A percentile compares a stretch with the other conserved stretches of the same genome.
phyloP scores from a whole-genome alignment of 2,888 invertebrate species.

The Synergus gifuensis region DNA sequence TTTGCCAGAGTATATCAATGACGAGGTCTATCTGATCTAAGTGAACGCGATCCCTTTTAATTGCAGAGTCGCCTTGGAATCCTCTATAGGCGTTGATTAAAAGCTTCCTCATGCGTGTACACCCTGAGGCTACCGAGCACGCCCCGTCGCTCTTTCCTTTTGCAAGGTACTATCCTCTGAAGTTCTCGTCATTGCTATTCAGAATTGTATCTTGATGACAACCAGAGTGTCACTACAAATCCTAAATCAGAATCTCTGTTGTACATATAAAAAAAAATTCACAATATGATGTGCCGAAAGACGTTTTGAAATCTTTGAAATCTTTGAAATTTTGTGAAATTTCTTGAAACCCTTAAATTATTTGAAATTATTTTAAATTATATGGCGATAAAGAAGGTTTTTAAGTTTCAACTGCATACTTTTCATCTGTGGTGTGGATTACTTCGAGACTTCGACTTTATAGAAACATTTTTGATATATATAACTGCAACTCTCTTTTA shows the following conservation, averaged over 20 bases:
- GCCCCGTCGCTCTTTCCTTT: conserved; percentile 59
- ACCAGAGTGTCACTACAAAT: neutral
- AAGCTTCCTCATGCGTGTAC: conserved; percentile 62
- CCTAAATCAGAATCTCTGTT: neutral
- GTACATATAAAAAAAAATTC: neutral
- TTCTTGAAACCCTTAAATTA: too few relatives aligned
- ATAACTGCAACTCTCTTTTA: too few relatives aligned
- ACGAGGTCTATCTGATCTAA: conserved; percentile 18
- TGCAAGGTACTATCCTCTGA: conserved; percentile 42
- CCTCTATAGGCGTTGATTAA: conserved; percentile 63
- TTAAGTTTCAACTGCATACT: too few relatives aligned
- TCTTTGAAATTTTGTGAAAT: too few relatives aligned
- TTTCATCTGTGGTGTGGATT: too few relatives aligned
- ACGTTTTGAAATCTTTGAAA: too few relatives aligned
- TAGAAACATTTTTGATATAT: too few relatives aligned
- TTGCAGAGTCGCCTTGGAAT: conserved; percentile 24
- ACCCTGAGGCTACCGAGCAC: conserved; percentile 49
- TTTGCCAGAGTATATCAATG: conserved; percentile 24
- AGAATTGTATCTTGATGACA: conserved; percentile 29
- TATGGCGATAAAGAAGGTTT: too few relatives aligned
- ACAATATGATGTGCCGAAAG: too few relatives aligned
- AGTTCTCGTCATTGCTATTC: conserved; percentile 16
- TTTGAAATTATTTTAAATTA: too few relatives aligned
- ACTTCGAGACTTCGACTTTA: too few relatives aligned
- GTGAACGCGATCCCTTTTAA: conserved; percentile 33